Evolutionary conservation across 2,888 invertebrate species (phyloP).

Genomic region (Elysia crispata): DNA sequence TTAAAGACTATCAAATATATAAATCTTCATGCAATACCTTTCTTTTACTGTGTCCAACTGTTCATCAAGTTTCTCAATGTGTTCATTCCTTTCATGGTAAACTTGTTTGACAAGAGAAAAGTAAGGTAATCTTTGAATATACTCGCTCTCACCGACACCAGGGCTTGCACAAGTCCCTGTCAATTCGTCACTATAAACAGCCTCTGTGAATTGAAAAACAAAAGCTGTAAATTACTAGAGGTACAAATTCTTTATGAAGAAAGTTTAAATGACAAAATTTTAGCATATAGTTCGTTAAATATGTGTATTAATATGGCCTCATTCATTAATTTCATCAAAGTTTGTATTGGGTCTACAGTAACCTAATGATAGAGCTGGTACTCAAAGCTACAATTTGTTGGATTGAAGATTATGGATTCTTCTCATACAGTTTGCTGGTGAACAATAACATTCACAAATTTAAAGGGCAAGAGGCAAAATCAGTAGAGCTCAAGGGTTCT

Average conservation of each 20-base stretch:
- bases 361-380: no score
- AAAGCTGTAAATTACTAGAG: not conserved
- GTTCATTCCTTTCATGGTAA: conserved; percentile 64
- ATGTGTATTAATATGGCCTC: no score
- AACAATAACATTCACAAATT: no score
- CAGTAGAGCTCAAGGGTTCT: no score
- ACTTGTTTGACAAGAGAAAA: conserved; percentile 70
- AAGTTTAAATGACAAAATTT: not conserved
- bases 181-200: conserved; percentile 71
- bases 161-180: conserved; percentile 56
- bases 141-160: conserved; percentile 43
- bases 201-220: conserved; percentile 54
- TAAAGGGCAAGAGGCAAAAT: no score
- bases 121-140: conserved; percentile 70
- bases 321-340: no score
- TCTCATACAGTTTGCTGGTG: no score
- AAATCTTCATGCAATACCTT: conserved; percentile 62
- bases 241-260: not conserved
- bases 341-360: no score
- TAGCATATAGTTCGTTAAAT: no score
- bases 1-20: no score
- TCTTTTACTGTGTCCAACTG: conserved; percentile 73
- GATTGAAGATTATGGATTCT: no score
- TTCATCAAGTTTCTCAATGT: conserved; percentile 67
- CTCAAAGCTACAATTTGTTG: no score